Evolutionary conservation across 2,113 vertebrate species (phyloP), one percentile per base, ranked within the genome.

Genomic region (Mustela nigripes): DNA sequence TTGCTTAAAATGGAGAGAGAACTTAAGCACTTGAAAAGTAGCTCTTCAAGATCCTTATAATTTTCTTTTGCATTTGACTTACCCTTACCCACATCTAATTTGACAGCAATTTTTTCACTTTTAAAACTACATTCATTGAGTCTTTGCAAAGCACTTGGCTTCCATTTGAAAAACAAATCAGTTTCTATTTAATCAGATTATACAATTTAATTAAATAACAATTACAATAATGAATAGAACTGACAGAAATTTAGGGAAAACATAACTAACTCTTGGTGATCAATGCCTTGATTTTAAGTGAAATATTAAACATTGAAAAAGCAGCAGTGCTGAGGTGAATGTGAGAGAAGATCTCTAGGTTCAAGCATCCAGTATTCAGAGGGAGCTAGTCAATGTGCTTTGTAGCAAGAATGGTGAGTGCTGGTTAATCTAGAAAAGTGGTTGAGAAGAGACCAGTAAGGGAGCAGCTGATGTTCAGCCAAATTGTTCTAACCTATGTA

Each of bases 1-100:
- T 74, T 92, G 50, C 65, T 91, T 95, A 84, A 84, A 95, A 95
- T 91, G 26, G 63, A 91, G 53, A 80, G 2, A 94, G 62, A 91
- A 84, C 12, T 73, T 81, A 74, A 71, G 28, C 6, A 69, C 22
- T 85, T 92, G 56, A 85, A 95, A 69, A 79, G 24, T 31, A 95
- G n/a, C 26, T 65, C 31, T 79, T 83, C 50, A 90, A 56, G 31
- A 78, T 33, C 62, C 93, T 83, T 63, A 48, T 3, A 60, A 4
- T 45, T 63, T 65, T 95, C 18, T 84, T 88, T 84, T 88, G 36
- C 89, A 89, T 91, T 74, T 91, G 82, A 84, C n/a, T 86, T n/a
- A 89, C 18, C 42, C n/a, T 86, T n/a, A 89, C 18, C 42, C 26
- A 79, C 2, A 78, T 88, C 42, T 82, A n/a, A 82, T 84, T 48